Evolutionary conservation across 2,888 invertebrate species (phyloP), one percentile per base, ranked within the genome.

Genomic region (Athalia circularis): DNA sequence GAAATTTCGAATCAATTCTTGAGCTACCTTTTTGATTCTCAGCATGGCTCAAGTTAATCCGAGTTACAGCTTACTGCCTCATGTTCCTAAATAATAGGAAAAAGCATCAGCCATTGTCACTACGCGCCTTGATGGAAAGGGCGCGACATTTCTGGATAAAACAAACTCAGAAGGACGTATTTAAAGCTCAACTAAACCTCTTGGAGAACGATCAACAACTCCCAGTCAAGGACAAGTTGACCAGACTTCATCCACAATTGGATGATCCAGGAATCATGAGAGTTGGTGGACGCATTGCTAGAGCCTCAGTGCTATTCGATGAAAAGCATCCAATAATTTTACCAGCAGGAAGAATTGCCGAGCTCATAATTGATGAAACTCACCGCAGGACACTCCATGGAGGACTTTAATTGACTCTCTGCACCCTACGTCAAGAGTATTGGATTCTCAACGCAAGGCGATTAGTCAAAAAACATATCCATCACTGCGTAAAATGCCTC

Each of bases 371-470:
- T n/a, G n/a, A n/a, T n/a, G n/a, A n/a, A n/a, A n/a, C n/a, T n/a
- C n/a, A n/a, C n/a, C n/a, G n/a, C n/a, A n/a, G n/a, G n/a, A 74
- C 61, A 0, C 47, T 79, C 0, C 75, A 79, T 43, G 79, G 79
- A 4, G 75, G 75, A 4, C 6, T 47, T n/a, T n/a, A 43, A 9
- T 45, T 79, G 2, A 79, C 74, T 4, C 67, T 75, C 2, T 13
- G 75, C 3, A 65, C 59, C 0, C 52, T 79, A 3, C 13, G 78
- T 4, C 59, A 54, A 47, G n/a, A 57, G 8, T 64, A 45, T 64
- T 79, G 79, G 78, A 13, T 78, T 7, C 50, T 78, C 3, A 48
- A 62, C 15, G 65, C 78, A 1, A 11, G 72, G 50, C 13, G 6
- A 5, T n/a, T 52, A 5, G 68, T 78, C 5, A 70, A 61, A 15